Base-by-base conservation (phyloP, 2,888 invertebrate genomes). In the Scelioninae gen. 1 region DNA sequence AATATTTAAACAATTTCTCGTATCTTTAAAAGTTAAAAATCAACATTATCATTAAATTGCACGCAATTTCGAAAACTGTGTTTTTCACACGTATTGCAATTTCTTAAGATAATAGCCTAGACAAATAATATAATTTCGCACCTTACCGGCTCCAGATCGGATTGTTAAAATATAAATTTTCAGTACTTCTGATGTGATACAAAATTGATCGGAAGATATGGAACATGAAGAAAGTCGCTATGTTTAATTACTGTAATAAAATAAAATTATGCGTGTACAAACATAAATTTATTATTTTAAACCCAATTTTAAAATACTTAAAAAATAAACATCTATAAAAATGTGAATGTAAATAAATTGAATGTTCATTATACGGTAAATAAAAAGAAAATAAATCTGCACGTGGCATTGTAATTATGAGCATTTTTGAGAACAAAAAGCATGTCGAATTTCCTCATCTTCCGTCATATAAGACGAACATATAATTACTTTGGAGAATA, bases 61-160 rank as follows among this genome's bases (percentile, higher is more conserved):
- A 81, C 80, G 43, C 9, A 72, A 74, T 69, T 69, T 55, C 7
- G 53, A 81, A 74, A 69, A 38, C 40, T 5, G 72, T 66, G 60
- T 58, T 5, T 10, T 15, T 60, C 53, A 79, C 80, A 55, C 60
- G 11, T 80, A 80, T 72, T 79, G 78, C 78, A 79, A 34, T 66
- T 49, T 7, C 45, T 66, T 58, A 51, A 45, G 65, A 40, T 16
- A 47, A 62, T 55, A 10, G 23, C 43, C 45, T 49, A 62, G 56
- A 74, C n/a, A 60, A 49, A 65, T 62, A 63, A 63, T 9, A 75
- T 69, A 65, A 58, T 78, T 4, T 38, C 13, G 49, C 58, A 55
- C 23, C 34, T 60, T 51, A 55, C 60, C 53, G 23, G 49, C 68
- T 74, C 16, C 45, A 74, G 47, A 74, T 80, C 74, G 68, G 66